phyloP scores from a whole-genome alignment of 1,140 invertebrate genomes.

The Lepidurus apus region DNA sequence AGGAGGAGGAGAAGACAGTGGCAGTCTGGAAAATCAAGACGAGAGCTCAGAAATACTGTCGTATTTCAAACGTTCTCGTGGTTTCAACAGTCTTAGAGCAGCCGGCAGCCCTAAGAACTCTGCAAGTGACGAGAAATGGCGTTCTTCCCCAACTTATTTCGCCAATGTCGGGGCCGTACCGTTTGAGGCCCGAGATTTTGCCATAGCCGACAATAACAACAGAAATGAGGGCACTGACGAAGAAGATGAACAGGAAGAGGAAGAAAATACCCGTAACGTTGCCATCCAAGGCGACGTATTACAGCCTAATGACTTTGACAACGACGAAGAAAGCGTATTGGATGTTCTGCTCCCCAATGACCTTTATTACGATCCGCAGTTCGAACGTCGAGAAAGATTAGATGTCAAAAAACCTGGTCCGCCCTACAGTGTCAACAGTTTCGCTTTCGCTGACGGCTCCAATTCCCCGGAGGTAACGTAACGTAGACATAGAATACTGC shows the following conservation, averaged over 20 bases:
- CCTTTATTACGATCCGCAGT: slow-evolving; percentile 49
- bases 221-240: slow-evolving; percentile 22
- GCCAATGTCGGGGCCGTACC: neutral
- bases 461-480: slow-evolving; percentile 9
- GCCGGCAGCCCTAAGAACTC: slow-evolving; percentile 25
- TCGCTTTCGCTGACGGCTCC: slow-evolving; percentile 46
- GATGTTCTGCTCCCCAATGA: slow-evolving; percentile 25
- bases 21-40: neutral
- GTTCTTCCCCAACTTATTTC: neutral
- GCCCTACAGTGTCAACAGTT: slow-evolving; percentile 57
- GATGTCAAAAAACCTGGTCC: slow-evolving; percentile 94
- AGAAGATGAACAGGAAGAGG: slow-evolving; percentile 26
- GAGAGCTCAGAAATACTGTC: slow-evolving; percentile 2
- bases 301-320: slow-evolving; percentile 40
- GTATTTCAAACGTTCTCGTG: neutral
- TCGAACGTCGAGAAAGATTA: slow-evolving; percentile 75
- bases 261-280: neutral
- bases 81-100: neutral
- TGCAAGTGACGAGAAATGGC: neutral
- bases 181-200: neutral
- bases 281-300: slow-evolving; percentile 27
- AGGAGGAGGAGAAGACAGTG: neutral
- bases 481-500: neutral
- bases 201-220: neutral
- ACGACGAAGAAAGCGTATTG: slow-evolving; percentile 40